A percentile compares a stretch with the other conserved stretches of the same genome.
Evolutionary conservation across 2,888 invertebrate species (phyloP).

Genomic region (Pristionchus exspectatus): DNA sequence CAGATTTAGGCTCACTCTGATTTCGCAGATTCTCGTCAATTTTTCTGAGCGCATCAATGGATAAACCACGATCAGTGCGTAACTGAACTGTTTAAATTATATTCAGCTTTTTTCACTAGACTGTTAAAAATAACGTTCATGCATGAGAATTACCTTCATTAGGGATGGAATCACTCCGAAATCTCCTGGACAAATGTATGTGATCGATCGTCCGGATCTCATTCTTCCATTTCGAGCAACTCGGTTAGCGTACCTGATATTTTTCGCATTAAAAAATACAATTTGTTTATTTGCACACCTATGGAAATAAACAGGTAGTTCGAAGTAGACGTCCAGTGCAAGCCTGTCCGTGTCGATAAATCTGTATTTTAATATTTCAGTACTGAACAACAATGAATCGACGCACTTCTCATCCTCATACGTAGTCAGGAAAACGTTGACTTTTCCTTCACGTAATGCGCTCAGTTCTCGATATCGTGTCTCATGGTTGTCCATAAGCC

Average conservation of each 20-base stretch:
- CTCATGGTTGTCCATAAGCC: too few relatives aligned
- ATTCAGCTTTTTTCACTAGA: background rate
- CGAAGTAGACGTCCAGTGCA: background rate
- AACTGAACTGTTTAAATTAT: background rate
- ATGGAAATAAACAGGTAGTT: background rate
- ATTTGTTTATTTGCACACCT: background rate
- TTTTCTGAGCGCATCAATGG: background rate
- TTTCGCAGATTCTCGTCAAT: background rate
- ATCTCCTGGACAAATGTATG: background rate
- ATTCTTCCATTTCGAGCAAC: background rate
- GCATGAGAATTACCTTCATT: too few relatives aligned
- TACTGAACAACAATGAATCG: too few relatives aligned
- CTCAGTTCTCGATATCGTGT: background rate
- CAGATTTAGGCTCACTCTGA: background rate
- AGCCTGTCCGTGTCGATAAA: background rate
- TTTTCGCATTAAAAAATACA: too few relatives aligned
- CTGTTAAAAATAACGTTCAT: too few relatives aligned
- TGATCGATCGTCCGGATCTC: background rate
- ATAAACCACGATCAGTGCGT: background rate
- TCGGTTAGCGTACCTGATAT: background rate
- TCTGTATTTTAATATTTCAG: background rate
- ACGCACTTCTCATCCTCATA: background rate
- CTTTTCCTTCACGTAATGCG: background rate
- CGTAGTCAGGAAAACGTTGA: background rate
- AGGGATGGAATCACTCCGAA: background rate